Base-by-base conservation (phyloP, 2,888 invertebrate genomes). In the Drosophila rubida region DNA sequence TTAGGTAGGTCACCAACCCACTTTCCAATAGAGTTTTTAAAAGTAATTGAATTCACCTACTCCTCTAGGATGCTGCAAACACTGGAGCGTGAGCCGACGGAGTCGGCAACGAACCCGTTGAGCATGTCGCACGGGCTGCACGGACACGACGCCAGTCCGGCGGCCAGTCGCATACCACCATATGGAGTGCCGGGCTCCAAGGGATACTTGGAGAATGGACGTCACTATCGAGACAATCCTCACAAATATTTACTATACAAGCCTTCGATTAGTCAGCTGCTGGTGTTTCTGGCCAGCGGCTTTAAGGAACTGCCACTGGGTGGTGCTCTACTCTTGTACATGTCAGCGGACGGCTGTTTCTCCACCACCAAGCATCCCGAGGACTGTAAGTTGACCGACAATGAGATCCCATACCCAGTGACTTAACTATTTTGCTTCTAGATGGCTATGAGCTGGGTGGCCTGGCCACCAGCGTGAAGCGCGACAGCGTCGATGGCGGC, bases 161-260 rank as follows among this genome's bases (percentile, higher is more conserved):
- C 92, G 58, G 91, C 92, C 66, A 91, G 91, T 79, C 91, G 92
- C 70, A 92, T 92, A 90, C 92, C 92, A 93, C 92, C 92, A 78
- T 92, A 92, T 66, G 93, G 94, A 92, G 92, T 92, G 30, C 93
- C 93, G 32, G 93, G 92, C 68, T 92, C 92, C 54, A 92, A 92
- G 68, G 92, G 92, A 54, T 94, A 94, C 86, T 93, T 94, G 85
- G 96, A 96, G 91, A 96, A 96, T 91, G 96, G 96, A 35, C 94
- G 95, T 60, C 92, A 93, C 62, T 94, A 95, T 91, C 93, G 96
- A 89, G 96, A 97, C 92, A 99, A 98, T 93, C 98, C 98, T 41
- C 98, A 98, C 93, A 99, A 99, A 93, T 98, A 98, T 93, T 94
- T 99, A 83, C 94, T 99, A 82, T 99, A 97, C 93, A 98, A 97